A percentile compares a stretch with the other conserved stretches of the same genome.
Conservation (phyloP, 2,797 vertebrate genomes). For the Parotocinclus haroldoi region DNA sequence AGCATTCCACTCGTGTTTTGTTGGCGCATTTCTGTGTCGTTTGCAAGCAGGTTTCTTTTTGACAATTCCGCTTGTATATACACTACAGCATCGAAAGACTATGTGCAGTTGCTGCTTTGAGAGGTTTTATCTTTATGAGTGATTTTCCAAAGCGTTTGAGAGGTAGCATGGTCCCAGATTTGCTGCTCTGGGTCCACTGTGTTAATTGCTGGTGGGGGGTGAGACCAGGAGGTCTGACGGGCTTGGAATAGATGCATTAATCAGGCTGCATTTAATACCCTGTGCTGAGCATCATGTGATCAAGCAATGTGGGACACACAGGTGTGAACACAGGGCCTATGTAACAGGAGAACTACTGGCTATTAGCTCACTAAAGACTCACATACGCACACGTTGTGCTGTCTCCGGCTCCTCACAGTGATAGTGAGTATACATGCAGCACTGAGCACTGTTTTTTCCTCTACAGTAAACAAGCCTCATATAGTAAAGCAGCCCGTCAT, state of each 20-base stretch:
- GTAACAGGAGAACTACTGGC: slow-evolving; percentile 70
- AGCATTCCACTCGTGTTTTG: no score
- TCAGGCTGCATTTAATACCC: slow-evolving; percentile 75
- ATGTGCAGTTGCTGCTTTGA: not conserved
- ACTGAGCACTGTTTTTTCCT: not conserved
- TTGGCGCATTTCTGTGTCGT: no score
- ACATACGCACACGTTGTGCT: slow-evolving; percentile 13
- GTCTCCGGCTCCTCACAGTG: not conserved
- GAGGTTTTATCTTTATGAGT: not conserved
- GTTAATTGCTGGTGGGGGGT: slow-evolving; percentile 63
- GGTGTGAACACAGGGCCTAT: slow-evolving; percentile 72
- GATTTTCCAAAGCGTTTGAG: not conserved
- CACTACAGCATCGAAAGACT: no score
- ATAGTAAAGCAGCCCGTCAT: slow-evolving; percentile 9
- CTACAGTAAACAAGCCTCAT: no score
- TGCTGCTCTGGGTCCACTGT: slow-evolving; percentile 43
- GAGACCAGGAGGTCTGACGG: slow-evolving; percentile 28
- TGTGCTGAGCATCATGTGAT: slow-evolving; percentile 64
- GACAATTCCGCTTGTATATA: no score
- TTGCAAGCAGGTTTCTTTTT: no score
- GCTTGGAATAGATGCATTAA: slow-evolving; percentile 69
- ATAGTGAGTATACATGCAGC: not conserved
- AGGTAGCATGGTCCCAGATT: not conserved
- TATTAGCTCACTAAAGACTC: slow-evolving; percentile 68
- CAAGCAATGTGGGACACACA: slow-evolving; percentile 61